phyloP scores from a whole-genome alignment of 2,888 invertebrate genomes.

The Apeira syringaria region DNA sequence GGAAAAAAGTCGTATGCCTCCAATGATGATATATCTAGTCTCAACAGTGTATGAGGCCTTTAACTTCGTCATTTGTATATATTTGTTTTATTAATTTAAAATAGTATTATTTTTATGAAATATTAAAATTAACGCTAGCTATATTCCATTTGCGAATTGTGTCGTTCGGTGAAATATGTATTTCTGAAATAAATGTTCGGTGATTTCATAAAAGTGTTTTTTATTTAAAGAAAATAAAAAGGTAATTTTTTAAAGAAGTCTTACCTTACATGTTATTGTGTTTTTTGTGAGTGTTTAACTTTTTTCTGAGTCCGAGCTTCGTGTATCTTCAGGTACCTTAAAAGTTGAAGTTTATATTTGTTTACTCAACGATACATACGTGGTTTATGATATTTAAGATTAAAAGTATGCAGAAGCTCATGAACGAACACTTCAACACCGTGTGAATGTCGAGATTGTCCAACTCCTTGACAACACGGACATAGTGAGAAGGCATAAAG shows the following conservation, averaged over 20 bases:
- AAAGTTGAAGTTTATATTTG: too few species aligned
- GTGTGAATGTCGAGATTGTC: too few species aligned
- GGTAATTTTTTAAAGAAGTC: too few species aligned
- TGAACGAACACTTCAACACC: too few species aligned
- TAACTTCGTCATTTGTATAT: slow-evolving; percentile 19
- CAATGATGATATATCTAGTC: slow-evolving; percentile 17
- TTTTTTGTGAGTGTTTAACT: background rate
- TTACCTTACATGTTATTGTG: too few species aligned
- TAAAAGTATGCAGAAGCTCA: too few species aligned
- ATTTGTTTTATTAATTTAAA: slow-evolving; percentile 30
- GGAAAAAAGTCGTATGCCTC: background rate
- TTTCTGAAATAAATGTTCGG: slow-evolving; percentile 23
- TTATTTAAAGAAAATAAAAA: background rate
- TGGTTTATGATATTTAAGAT: too few species aligned
- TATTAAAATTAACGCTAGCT: slow-evolving; percentile 10
- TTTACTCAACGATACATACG: too few species aligned
- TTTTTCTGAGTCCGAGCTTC: slow-evolving; percentile 8
- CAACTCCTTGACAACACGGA: too few species aligned
- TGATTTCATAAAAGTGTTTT: slow-evolving; percentile 12
- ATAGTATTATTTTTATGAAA: slow-evolving; percentile 15
- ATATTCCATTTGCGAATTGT: slow-evolving; percentile 9
- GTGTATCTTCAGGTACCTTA: slow-evolving; percentile 5
- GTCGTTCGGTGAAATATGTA: slow-evolving; percentile 20
- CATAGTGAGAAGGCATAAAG: too few species aligned
- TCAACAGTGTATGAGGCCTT: slow-evolving; percentile 23